These are phyloP conservation scores for Ploceus nigricollis DNA, from an alignment of 2,113 vertebrate genomes.

Conservation along the genomic window DNA sequence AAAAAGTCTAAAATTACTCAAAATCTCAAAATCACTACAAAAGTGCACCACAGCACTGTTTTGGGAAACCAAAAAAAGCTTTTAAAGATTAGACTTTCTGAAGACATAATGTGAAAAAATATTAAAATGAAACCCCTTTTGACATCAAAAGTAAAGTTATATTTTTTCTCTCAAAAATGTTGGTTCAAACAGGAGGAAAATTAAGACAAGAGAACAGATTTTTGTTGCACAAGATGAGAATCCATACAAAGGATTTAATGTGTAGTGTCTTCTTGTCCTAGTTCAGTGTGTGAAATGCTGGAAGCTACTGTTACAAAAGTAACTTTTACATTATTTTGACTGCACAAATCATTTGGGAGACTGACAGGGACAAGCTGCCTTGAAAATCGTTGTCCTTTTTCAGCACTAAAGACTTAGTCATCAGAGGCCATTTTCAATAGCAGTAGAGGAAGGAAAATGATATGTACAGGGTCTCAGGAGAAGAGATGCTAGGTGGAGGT, in stretches of 20 bases:
- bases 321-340: neutral
- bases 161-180: neutral
- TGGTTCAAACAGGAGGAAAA: neutral
- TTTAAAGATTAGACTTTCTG: neutral
- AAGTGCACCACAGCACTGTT: neutral
- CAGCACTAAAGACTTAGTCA: neutral
- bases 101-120: neutral
- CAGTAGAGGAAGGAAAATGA: neutral
- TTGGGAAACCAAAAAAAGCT: neutral
- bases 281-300: neutral
- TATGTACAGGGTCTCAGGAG: neutral
- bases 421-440: neutral
- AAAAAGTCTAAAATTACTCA: neutral
- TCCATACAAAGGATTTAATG: neutral
- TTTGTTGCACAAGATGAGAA: neutral
- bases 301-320: neutral
- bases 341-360: neutral
- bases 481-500: neutral
- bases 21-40: neutral
- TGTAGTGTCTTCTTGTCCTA: neutral
- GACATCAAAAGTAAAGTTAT: neutral
- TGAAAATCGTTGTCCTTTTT: neutral
- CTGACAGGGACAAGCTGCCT: neutral
- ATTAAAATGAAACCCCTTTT: neutral
- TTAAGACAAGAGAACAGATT: neutral